phyloP scores from a whole-genome alignment of 2,797 vertebrate genomes.

The Enoplosus armatus region DNA sequence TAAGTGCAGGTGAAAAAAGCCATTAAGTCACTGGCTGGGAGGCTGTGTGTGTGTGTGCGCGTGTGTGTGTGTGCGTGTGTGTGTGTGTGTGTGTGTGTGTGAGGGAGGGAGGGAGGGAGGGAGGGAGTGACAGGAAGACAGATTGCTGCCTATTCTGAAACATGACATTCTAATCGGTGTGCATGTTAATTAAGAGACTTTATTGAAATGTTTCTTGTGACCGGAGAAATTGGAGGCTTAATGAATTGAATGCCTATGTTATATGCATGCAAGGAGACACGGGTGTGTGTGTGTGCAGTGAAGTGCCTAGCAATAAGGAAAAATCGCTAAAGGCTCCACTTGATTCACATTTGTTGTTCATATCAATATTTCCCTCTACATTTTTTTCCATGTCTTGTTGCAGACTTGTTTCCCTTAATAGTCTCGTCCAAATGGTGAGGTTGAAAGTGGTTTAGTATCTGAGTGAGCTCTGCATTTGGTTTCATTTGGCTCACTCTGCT shows the following conservation, averaged over 20 bases:
- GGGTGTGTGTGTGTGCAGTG: neutral
- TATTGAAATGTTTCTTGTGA: constrained; percentile 86
- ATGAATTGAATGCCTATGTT: constrained; percentile 64
- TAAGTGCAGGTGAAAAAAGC: constrained; percentile 82
- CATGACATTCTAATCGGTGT: constrained; percentile 88
- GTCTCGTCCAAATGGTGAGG: constrained; percentile 39
- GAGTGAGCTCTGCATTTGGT: constrained; percentile 40
- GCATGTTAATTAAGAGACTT: constrained; percentile 88
- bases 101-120: neutral
- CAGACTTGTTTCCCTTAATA: constrained; percentile 51
- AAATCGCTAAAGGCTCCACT: constrained; percentile 36
- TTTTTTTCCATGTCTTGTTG: constrained; percentile 15
- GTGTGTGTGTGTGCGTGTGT: constrained; percentile 43
- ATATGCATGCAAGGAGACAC: constrained; percentile 31
- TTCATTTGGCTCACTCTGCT: constrained; percentile 50
- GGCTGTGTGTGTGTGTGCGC: constrained; percentile 29
- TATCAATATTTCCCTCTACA: constrained; percentile 31
- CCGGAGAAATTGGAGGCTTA: constrained; percentile 80
- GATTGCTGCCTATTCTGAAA: constrained; percentile 88
- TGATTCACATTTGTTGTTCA: constrained; percentile 51
- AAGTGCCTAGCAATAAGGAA: constrained; percentile 24
- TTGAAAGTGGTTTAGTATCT: constrained; percentile 51
- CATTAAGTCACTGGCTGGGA: constrained; percentile 73
- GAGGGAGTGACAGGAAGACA: constrained; percentile 87
- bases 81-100: constrained; percentile 22